Conservation (phyloP, 2,888 invertebrate species). For the Yponomeuta evonymella region DNA sequence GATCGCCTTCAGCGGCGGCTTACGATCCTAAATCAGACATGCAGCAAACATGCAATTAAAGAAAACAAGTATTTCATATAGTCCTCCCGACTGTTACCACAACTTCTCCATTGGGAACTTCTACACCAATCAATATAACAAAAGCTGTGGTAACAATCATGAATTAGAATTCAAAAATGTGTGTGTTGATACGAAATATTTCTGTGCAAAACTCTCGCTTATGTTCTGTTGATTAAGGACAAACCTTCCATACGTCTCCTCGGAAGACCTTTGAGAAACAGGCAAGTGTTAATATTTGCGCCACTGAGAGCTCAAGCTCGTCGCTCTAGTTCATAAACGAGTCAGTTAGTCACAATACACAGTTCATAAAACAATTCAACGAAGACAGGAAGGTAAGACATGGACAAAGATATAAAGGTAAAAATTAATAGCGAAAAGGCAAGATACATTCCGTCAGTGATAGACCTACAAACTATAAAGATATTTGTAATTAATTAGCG, state of each 20-base stretch:
- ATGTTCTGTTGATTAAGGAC: conserved; percentile 61
- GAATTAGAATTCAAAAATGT: conserved; percentile 32
- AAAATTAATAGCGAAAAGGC: conserved; percentile 13
- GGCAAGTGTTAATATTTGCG: conserved; percentile 65
- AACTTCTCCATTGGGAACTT: conserved; percentile 29
- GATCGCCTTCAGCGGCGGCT: conserved; percentile 67
- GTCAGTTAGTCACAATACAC: conserved; percentile 32
- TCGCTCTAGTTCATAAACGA: conserved; percentile 47
- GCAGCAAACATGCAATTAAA: conserved; percentile 73
- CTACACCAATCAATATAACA: conserved; percentile 19
- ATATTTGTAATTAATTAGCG: conserved; percentile 19
- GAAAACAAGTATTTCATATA: conserved; percentile 52
- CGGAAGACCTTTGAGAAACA: conserved; percentile 79
- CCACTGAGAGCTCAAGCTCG: conserved; percentile 39
- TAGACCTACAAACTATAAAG: conserved; percentile 30
- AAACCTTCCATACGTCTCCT: conserved; percentile 81
- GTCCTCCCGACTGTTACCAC: conserved; percentile 52
- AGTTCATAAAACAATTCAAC: conserved; percentile 4
- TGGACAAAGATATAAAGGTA: conserved; percentile 6
- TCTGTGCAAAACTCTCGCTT: conserved; percentile 41
- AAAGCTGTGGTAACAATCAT: conserved; percentile 54
- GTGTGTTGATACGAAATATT: conserved; percentile 35
- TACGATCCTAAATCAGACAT: conserved; percentile 72
- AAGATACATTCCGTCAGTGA: conserved; percentile 24
- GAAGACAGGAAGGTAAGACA: conserved; percentile 9